A percentile compares a stretch with the other conserved stretches of the same genome.
phyloP scores from a whole-genome alignment of 2,888 invertebrate genomes.

The Smittia aterrima region DNA sequence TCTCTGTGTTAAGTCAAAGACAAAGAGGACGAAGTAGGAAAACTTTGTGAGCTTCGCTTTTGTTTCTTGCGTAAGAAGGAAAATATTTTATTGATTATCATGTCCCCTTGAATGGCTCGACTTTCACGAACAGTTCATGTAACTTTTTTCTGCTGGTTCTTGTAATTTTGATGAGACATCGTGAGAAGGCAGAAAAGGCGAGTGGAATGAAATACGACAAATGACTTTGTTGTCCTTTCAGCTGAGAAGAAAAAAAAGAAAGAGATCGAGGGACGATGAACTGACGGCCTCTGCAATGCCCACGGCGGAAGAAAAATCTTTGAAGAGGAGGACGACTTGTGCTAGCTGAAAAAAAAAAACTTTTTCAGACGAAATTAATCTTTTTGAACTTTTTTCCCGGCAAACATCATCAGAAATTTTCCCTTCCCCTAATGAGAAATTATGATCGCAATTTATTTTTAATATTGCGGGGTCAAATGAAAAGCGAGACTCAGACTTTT shows the following conservation, averaged over 20 bases:
- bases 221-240: constrained; percentile 17
- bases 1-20: constrained; percentile 9
- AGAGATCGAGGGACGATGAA: constrained; percentile 7
- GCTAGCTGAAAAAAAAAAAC: not conserved
- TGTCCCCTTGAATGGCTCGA: not conserved
- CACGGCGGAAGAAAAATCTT: not conserved
- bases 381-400: constrained; percentile 13
- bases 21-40: not conserved
- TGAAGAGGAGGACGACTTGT: not conserved
- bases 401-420: not conserved
- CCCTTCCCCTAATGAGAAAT: not conserved
- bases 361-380: constrained; percentile 4
- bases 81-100: constrained; percentile 23
- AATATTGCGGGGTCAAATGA: not conserved
- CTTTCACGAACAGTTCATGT: constrained; percentile 14
- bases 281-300: not conserved
- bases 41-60: not conserved
- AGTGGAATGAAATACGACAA: constrained; percentile 25
- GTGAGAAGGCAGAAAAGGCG: constrained; percentile 21
- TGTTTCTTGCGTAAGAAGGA: not conserved
- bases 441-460: not conserved
- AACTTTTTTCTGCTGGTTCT: constrained; percentile 14
- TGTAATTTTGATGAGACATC: constrained; percentile 31
- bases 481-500: not conserved
- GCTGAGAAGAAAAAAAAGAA: not conserved